These are phyloP conservation scores for Melanophora roralis DNA, from an alignment of 2,888 invertebrate genomes.

Conservation along the genomic window DNA sequence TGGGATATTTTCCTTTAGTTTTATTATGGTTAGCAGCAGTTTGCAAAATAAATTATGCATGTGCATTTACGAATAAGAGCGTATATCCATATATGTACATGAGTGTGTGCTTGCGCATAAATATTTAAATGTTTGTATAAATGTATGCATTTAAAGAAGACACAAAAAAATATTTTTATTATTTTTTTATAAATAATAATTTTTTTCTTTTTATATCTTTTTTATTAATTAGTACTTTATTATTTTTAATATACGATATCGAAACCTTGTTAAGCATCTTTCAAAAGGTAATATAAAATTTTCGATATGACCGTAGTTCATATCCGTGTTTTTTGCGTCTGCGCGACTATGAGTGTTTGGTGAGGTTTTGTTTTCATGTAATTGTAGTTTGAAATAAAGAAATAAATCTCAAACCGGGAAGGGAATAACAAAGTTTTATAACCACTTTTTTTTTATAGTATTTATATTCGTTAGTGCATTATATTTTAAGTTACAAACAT, in stretches of 20 bases:
- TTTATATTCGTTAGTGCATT: conserved; percentile 62
- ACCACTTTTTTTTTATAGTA: conserved; percentile 43
- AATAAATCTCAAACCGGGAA: conserved; percentile 59
- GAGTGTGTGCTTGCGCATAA: neutral
- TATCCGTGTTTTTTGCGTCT: conserved; percentile 1
- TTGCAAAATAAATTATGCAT: conserved; percentile 63
- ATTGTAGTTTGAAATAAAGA: conserved; percentile 55
- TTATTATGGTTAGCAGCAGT: conserved; percentile 27
- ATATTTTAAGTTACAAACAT: conserved; percentile 39
- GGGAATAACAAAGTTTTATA: conserved; percentile 50
- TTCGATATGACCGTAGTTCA: conserved; percentile 37
- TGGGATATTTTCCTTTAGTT: conserved; percentile 33
- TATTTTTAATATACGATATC: conserved; percentile 61
- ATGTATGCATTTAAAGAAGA: neutral
- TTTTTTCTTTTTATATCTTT: conserved; percentile 25
- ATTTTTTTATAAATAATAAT: conserved; percentile 61
- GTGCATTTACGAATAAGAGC: conserved; percentile 52
- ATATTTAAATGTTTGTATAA: neutral
- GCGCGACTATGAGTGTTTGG: neutral
- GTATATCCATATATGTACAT: neutral
- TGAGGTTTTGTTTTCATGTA: neutral
- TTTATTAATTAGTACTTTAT: conserved; percentile 7
- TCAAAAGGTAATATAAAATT: conserved; percentile 53
- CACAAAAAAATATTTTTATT: conserved; percentile 40
- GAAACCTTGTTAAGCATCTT: conserved; percentile 63